Evolutionary conservation across 2,888 invertebrate genomes (phyloP).

Genomic region (Drosophila diplacantha): DNA sequence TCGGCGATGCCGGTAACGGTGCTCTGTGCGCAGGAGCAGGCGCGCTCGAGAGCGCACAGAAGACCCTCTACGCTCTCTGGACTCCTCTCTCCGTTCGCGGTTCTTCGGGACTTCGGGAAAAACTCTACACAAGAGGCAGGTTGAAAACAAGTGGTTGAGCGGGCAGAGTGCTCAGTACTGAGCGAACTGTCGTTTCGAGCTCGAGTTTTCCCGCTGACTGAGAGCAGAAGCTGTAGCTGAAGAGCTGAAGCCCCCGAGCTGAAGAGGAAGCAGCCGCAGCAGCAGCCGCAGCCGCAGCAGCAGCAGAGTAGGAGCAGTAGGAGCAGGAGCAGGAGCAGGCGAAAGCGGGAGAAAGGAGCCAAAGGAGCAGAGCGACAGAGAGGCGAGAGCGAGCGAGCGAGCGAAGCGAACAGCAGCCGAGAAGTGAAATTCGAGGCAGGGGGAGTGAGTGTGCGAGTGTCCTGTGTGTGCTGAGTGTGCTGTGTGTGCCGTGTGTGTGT

Average conservation of each 20-base stretch:
- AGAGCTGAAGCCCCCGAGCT: constrained; percentile 32
- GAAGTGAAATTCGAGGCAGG: constrained; percentile 65
- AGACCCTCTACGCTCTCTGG: constrained; percentile 1
- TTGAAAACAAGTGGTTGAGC: constrained; percentile 76
- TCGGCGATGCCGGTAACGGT: constrained; percentile 39
- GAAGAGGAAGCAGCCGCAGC: constrained; percentile 32
- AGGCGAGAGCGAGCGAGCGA: constrained; percentile 37
- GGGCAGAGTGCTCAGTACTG: constrained; percentile 57
- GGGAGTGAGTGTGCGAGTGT: constrained; percentile 41
- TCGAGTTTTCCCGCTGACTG: constrained; percentile 50
- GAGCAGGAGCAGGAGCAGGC: constrained; percentile 38
- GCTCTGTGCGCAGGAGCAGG: constrained; percentile 32
- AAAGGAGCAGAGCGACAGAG: constrained; percentile 36
- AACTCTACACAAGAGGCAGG: constrained; percentile 41
- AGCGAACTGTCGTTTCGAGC: constrained; percentile 70
- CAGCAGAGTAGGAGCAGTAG: constrained; percentile 14
- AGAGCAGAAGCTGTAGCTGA: constrained; percentile 53
- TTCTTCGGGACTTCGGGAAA: constrained; percentile 21
- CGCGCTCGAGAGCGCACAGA: constrained; percentile 2
- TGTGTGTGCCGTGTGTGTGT: constrained; percentile 9
- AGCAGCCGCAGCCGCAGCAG: constrained; percentile 23
- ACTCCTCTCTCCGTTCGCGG: constrained; percentile 13
- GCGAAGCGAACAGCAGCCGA: constrained; percentile 54
- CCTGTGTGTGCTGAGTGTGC: neutral
- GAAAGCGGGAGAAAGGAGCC: constrained; percentile 39